Evolutionary conservation across 2,113 vertebrate genomes (phyloP), one percentile per base, ranked within the genome.

Genomic region (Pangasianodon gigas): DNA sequence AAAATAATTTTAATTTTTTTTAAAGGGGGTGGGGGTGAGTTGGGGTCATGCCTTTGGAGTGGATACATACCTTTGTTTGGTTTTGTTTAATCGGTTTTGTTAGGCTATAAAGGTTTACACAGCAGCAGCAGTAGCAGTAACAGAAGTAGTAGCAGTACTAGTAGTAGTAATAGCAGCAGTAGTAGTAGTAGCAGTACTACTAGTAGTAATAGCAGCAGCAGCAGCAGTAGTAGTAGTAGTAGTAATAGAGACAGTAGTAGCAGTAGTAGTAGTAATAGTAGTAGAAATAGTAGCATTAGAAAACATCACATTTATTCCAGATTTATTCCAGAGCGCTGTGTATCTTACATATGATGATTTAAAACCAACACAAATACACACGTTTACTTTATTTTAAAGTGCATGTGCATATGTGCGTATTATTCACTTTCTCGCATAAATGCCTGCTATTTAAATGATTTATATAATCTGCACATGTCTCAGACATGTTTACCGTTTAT

Each of bases 351-450:
- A 19, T 41, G 3, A 41, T 21, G 7, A 44, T 41, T 44, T 75
- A 41, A 74, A 71, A 2, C 18, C 71, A 19, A 71, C 69, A 71
- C 67, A 29, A 71, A 18, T 14, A 13, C 32, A 71, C n/a, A 21
- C 19, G 69, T 37, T 21, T 37, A 4, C 71, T 74, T 10, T 71
- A 71, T 71, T 37, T 18, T 18, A 71, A 21, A 14, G 29, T 37
- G n/a, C 2, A 4, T 5, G 2, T 9, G 37, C 19, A 0, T 2
- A 18, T 10, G 3, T 37, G 29, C 1, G 3, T 3, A 5, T 79
- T 21, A 77, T 24, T 44, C 16, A 8, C 16, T 44, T 21, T 75
- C 37, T 44, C 1, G 5, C 69, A 21, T 37, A 37, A 71, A 67
- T 11, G 62, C 7, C 24, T 7, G 58, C 1, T 60, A 29, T 65